Evolutionary conservation across 2,797 vertebrate species (phyloP).

Genomic region (Choloepus didactylus): DNA sequence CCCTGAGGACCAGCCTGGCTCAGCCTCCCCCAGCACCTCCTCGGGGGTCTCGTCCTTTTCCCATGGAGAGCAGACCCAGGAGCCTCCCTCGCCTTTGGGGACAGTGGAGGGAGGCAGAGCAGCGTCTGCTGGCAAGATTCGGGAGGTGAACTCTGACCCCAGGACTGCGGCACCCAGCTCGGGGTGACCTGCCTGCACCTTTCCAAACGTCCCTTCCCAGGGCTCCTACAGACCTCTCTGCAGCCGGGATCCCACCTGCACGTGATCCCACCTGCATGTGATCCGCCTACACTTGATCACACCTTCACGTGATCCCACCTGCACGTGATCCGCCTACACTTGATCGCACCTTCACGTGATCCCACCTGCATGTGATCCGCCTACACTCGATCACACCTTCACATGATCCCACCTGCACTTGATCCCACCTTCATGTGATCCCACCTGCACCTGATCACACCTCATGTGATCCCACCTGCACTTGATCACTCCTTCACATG

Average conservation of each 20-base stretch:
- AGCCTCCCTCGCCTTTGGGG: not conserved
- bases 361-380: not conserved
- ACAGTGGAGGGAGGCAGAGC: not conserved
- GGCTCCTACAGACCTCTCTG: not conserved
- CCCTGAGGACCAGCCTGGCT: not conserved
- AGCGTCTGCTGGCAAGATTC: fast-evolving
- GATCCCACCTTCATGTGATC: no score
- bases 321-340: no score
- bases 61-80: no score
- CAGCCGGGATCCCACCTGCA: not conserved
- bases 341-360: not conserved
- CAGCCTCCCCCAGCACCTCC: not conserved
- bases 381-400: not conserved
- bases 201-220: fast-evolving
- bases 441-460: not conserved
- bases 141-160: not conserved
- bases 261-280: no score
- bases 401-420: no score
- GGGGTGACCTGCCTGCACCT: not conserved
- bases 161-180: not conserved
- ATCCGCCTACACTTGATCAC: not conserved
- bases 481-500: no score
- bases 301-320: not conserved
- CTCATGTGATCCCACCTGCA: no score
- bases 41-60: not conserved